phyloP scores from a whole-genome alignment of 2,113 vertebrate species.

The Lepisosteus oculatus region DNA sequence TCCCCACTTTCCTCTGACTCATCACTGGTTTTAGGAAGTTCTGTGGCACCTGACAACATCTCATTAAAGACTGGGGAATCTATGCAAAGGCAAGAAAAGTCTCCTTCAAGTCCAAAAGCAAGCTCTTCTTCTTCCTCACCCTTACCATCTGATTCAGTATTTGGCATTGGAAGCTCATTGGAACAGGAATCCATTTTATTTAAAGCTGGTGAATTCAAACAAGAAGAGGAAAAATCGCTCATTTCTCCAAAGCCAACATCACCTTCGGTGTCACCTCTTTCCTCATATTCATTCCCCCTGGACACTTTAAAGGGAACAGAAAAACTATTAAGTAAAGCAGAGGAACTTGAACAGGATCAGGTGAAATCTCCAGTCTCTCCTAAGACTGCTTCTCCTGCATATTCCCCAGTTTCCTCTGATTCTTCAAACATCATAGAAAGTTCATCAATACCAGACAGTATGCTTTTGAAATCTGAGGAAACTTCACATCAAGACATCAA shows the following conservation, averaged over 20 bases:
- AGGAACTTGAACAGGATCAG: constrained; percentile 68
- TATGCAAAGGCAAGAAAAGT: constrained; percentile 20
- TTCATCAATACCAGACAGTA: constrained; percentile 34
- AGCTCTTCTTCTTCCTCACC: constrained; percentile 30
- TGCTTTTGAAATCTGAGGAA: constrained; percentile 43
- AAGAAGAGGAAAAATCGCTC: constrained; percentile 24
- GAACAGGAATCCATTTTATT: neutral
- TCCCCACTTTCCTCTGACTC: constrained; percentile 73
- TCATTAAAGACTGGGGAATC: constrained; percentile 29
- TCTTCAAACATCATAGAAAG: constrained; percentile 49
- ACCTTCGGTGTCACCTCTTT: constrained; percentile 30
- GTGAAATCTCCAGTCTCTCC: constrained; percentile 73
- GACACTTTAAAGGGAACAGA: constrained; percentile 41
- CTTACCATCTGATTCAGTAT: constrained; percentile 19
- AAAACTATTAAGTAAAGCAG: constrained; percentile 54
- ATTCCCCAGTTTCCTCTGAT: constrained; percentile 64
- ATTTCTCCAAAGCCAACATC: constrained; percentile 46
- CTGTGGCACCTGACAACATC: constrained; percentile 16
- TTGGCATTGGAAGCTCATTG: constrained; percentile 19
- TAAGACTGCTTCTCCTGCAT: constrained; percentile 66
- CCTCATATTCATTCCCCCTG: constrained; percentile 30
- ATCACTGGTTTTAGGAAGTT: constrained; percentile 39
- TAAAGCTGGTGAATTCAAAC: constrained; percentile 31
- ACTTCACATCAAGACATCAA: constrained; percentile 4
- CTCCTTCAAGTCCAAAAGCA: constrained; percentile 19